phyloP scores from a whole-genome alignment of 2,113 vertebrate species.

The Lamprologus tigripictilis region DNA sequence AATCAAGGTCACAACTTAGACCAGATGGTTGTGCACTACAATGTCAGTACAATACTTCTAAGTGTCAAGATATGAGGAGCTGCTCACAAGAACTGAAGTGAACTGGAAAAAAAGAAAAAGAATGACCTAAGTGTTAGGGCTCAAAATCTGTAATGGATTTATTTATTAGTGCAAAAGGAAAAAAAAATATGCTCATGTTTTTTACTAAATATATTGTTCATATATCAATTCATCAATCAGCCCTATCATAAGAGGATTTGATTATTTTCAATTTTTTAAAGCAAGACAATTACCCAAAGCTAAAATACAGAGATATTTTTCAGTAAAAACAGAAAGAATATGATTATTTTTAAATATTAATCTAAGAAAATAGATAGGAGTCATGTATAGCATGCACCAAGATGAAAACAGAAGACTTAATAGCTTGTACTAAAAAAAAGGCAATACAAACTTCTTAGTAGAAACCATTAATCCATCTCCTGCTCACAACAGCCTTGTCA shows the following conservation, averaged over 20 bases:
- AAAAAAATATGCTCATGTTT: not conserved
- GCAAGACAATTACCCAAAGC: not conserved
- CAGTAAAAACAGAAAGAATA: not conserved
- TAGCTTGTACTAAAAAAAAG: not conserved
- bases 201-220: not conserved
- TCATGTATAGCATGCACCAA: not conserved
- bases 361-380: not conserved
- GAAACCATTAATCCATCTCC: not conserved
- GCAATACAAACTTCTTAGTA: not conserved
- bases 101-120: not conserved
- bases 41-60: not conserved
- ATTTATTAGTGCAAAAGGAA: not conserved
- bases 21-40: not conserved
- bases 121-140: not conserved
- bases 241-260: not conserved
- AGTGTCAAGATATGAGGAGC: not conserved
- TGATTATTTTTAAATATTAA: not conserved
- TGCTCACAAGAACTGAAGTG: not conserved
- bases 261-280: not conserved
- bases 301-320: not conserved
- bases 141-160: not conserved
- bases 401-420: not conserved
- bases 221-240: not conserved
- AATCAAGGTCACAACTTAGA: conserved; percentile 20
- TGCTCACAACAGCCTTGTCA: not conserved